Percentiles rank a stretch among this genome's conserved stretches.
Evolutionary conservation across 2,888 invertebrate genomes (phyloP).

Genomic region (Sericinus montela): DNA sequence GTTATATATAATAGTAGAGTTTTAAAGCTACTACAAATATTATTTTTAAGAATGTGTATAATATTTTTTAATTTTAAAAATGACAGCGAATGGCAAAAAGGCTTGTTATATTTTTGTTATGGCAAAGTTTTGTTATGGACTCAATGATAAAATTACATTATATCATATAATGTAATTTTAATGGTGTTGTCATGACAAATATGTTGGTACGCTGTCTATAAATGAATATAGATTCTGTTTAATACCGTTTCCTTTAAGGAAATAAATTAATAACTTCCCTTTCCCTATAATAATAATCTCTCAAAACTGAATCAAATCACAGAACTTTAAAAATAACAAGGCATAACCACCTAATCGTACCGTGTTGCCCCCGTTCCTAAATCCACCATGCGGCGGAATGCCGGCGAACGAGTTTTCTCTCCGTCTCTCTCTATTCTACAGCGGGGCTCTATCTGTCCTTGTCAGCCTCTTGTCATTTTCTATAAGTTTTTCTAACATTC

Average conservation of each 20-base stretch:
- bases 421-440: conserved; percentile 66
- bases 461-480: conserved; percentile 76
- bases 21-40: no score
- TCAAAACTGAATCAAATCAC: conserved; percentile 20
- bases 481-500: conserved; percentile 79
- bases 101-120: no score
- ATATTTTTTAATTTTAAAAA: no score
- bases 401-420: conserved; percentile 73
- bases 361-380: conserved; percentile 78
- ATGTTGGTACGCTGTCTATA: no score
- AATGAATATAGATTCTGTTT: not conserved
- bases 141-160: no score
- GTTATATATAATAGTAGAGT: no score
- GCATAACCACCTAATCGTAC: conserved; percentile 75
- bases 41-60: no score
- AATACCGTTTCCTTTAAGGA: not conserved
- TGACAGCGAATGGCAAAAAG: no score
- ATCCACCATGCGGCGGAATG: conserved; percentile 77
- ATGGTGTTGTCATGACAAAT: no score
- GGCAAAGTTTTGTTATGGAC: no score
- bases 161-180: no score
- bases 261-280: conserved; percentile 19
- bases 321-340: conserved; percentile 65
- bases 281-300: conserved; percentile 30
- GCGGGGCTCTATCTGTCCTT: conserved; percentile 58